A percentile compares a stretch with the other conserved stretches of the same genome.
Conservation (phyloP, 2,113 vertebrate genomes). For the Thamnaconus septentrionalis region DNA sequence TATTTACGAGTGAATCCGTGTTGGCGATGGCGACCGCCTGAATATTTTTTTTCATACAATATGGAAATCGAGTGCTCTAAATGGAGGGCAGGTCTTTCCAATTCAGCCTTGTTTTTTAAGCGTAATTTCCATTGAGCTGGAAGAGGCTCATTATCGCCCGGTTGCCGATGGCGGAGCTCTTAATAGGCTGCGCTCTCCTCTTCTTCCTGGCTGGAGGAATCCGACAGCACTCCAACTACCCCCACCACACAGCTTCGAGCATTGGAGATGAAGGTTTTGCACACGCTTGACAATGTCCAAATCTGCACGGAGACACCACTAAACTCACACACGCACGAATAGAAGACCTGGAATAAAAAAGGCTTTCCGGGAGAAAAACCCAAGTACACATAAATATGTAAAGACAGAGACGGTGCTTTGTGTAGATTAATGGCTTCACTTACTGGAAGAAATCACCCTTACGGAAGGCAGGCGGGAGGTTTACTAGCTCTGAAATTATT, state of each 20-base stretch:
- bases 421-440: too few relatives aligned
- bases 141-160: conserved; percentile 26
- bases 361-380: background rate
- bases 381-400: conserved; percentile 14
- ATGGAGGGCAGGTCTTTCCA: conserved; percentile 4
- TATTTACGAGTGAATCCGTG: too few relatives aligned
- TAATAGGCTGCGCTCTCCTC: background rate
- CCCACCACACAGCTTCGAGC: conserved; percentile 10
- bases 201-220: background rate
- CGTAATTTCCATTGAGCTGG: background rate
- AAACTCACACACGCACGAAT: too few relatives aligned
- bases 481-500: conserved; percentile 24
- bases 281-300: background rate
- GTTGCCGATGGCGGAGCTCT: conserved; percentile 16
- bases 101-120: conserved; percentile 3
- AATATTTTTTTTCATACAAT: background rate
- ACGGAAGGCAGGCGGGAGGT: too few relatives aligned
- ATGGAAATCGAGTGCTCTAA: background rate
- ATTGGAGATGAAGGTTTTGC: conserved; percentile 29
- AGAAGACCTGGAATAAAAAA: too few relatives aligned
- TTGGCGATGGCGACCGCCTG: too few relatives aligned
- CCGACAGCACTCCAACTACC: too few relatives aligned
- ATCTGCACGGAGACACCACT: background rate
- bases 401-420: background rate
- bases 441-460: too few relatives aligned